Evolutionary conservation across 2,113 vertebrate genomes (phyloP), one percentile per base, ranked within the genome.

Genomic region (Bagarius yarrelli): DNA sequence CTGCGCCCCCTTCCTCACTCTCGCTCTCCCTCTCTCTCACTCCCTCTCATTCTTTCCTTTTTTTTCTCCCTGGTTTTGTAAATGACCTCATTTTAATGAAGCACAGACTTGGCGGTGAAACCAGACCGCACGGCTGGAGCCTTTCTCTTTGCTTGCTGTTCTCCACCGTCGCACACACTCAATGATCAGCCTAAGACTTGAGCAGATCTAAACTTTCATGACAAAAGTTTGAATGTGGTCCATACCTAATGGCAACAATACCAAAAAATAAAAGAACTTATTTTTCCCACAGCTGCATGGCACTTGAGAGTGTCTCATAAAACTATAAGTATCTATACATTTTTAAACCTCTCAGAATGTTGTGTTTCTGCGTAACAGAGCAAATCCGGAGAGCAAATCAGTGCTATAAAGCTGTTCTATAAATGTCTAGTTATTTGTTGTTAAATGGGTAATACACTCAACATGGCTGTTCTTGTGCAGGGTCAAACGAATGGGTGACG

Each of bases 31-130:
- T 61, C 77, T 56, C 69, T 59, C 71, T 30, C 78, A 25, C 84
- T 70, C 52, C 32, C 59, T 73, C 78, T 76, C 60, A 64, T 44
- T 76, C 64, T 23, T 36, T 2, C 57, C 53, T 61, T 74, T 79
- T 81, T 63, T 84, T 82, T 74, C 76, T 76, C 70, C 79, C 78
- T 76, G 80, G 72, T 82, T 87, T 87, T 87, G 82, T 86, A 86
- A 84, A 88, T 88, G 86, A 89, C 87, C 89, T 89, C 86, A 90
- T 83, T 86, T 89, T 89, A 90, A 89, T 86, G 89, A 88, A 86
- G 83, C 83, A 80, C 90, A 90, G 86, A 85, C 84, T 86, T 32
- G 61, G 78, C 83, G 23, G 60, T 81, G 71, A 85, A 59, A 84
- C 79, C 61, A 40, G 82, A 87, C 86, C 80, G 73, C 83, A 81